Evolutionary conservation across 2,888 invertebrate species (phyloP), one percentile per base, ranked within the genome.

Genomic region (Lomographa bimaculata): DNA sequence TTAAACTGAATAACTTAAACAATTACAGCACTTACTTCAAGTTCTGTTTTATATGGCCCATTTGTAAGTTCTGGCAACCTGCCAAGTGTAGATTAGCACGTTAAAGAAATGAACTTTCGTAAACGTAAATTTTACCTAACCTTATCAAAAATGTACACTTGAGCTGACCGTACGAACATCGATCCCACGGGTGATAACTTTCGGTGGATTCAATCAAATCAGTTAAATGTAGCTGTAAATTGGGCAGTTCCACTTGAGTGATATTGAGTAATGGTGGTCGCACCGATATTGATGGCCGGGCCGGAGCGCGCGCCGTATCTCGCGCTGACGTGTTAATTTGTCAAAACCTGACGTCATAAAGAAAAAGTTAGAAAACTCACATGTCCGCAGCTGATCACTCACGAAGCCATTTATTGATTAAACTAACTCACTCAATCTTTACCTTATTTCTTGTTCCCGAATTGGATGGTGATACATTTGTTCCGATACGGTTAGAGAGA

Each of bases 181-280:
- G 37, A 53, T 49, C 57, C 58, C 43, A 35, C 48, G 63, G 64
- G 76, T 68, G 73, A 78, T 79, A 79, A 78, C 75, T 79, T 76
- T 74, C 61, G 66, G 67, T 67, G 76, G 73, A 79, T 81, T 83
- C 79, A 80, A 84, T 84, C 82, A 81, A 80, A 82, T 84, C 80
- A 81, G 82, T 84, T 80, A 84, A 86, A 85, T 82, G 83, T 84
- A 81, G 81, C 84, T 82, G 83, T 78, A 83, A 86, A 86, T 85
- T 82, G 82, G 78, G 72, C 79, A 83, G 84, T 85, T 83, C 78
- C 83, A 82, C 80, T 80, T 78, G 80, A 82, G 71, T 74, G 84
- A 73, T 83, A 79, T 80, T 86, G 85, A 86, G 79, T 83, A 81
- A 86, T 84, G 79, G 79, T 69, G 68, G 71, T 68, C 70, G 73